Evolutionary conservation across 2,797 vertebrate species (phyloP), one percentile per base, ranked within the genome.

Genomic region (Rhynchotus rufescens): DNA sequence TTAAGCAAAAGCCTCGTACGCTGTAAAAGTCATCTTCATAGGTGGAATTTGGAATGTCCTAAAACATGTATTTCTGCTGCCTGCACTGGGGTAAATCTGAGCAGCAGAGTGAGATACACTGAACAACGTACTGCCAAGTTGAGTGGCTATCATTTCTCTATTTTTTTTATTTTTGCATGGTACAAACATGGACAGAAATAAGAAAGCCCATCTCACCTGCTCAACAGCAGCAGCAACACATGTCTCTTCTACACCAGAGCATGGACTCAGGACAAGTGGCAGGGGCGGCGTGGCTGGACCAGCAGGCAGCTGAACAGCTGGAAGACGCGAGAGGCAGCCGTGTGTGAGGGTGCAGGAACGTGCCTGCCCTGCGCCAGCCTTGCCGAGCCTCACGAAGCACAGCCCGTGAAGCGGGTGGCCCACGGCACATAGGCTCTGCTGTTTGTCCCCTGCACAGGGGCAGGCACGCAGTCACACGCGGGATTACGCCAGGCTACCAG

Each of bases 401-500:
- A 34, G 28, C 15, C 49, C 40, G 36, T 1, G 9, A 30, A 51
- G 8, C 10, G 4, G 25, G 14, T 4, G 34, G 25, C 62, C 47
- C 30, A 26, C 1, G 2, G 32, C 13, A 40, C 36, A 52, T 36
- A 25, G 45, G 67, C 25, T 28, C 44, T 52, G 47, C 47, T 22
- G 9, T 67, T 51, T 0, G 2, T 15, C 22, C 32, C 0, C 0
- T 8, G 44, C 21, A 6, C 20, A 10, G 5, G 5, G 36, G 32
- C 11, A 64, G 30, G 34, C 26, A 12, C 34, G 38, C 1, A 0
- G 22, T 2, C 40, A 45, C 17, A 21, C n/a, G n/a, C 10, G 12
- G 21, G 0, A 1, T 42, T 61, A 30, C 28, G 45, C 71, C 34
- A 19, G 52, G 21, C 32, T 40, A 26, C 67, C 13, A 13, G 4